Conservation (phyloP, 2,888 invertebrate genomes). For the Spialia ferax region DNA sequence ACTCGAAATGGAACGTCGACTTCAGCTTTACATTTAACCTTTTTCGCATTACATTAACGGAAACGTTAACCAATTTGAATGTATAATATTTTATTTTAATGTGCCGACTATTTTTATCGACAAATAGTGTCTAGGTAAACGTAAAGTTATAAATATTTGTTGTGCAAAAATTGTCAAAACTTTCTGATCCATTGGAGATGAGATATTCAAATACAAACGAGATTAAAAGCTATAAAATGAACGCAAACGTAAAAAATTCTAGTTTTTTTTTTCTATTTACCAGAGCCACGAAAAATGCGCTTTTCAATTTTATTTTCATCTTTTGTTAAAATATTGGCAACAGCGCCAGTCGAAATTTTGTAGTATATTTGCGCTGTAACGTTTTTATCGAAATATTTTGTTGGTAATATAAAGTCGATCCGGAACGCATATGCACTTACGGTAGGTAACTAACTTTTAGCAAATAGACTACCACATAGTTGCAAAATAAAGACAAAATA, state of each 20-base stretch:
- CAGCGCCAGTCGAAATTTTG: conserved; percentile 11
- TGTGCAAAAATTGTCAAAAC: too few relatives aligned
- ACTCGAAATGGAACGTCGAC: too few relatives aligned
- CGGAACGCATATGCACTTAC: neutral
- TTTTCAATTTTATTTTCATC: conserved; percentile 21
- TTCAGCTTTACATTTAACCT: too few relatives aligned
- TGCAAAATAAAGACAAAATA: too few relatives aligned
- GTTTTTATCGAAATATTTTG: conserved; percentile 25
- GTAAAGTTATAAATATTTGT: too few relatives aligned
- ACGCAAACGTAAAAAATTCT: conserved; percentile 5
- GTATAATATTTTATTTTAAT: too few relatives aligned
- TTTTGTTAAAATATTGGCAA: conserved; percentile 28
- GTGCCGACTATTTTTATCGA: too few relatives aligned
- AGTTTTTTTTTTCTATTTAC: neutral
- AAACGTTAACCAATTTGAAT: too few relatives aligned
- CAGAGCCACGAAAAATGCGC: neutral
- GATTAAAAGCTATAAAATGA: conserved; percentile 6
- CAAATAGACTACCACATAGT: too few relatives aligned
- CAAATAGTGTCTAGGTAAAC: too few relatives aligned
- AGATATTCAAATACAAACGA: conserved; percentile 1
- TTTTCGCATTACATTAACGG: too few relatives aligned
- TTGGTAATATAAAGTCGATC: conserved; percentile 5
- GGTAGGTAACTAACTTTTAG: too few relatives aligned
- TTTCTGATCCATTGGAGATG: neutral
- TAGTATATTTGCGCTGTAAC: conserved; percentile 24